Evolutionary conservation across 2,113 vertebrate genomes (phyloP).

Genomic region (Varanus salvator): DNA sequence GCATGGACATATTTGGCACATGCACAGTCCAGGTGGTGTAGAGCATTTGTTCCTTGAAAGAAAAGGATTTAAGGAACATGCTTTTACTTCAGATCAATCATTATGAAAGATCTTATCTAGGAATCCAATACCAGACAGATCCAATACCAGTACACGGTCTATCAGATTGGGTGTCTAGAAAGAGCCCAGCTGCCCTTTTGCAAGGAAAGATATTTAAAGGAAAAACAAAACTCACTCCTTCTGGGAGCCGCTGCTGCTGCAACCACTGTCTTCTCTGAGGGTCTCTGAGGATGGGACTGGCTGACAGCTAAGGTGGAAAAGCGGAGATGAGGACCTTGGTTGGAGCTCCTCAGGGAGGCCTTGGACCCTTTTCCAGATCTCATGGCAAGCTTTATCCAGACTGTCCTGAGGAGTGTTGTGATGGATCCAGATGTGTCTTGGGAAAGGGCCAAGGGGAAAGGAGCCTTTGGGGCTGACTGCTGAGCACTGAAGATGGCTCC

Average conservation of each 20-base stretch:
- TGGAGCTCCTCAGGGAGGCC: constrained; percentile 56
- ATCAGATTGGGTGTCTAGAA: neutral
- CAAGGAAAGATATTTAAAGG: fast-evolving
- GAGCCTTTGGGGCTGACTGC: constrained; percentile 33
- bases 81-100: neutral
- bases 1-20: neutral
- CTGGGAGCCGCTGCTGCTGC: neutral
- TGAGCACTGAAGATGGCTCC: constrained; percentile 24
- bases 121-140: neutral
- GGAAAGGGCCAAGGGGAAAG: constrained; percentile 79
- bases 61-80: neutral
- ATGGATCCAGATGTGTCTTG: constrained; percentile 84
- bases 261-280: neutral
- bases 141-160: neutral
- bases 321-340: constrained; percentile 8
- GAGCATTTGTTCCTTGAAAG: neutral
- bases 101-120: neutral
- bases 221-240: constrained; percentile 63
- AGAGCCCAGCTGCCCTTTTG: neutral
- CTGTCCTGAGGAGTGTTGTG: constrained; percentile 76
- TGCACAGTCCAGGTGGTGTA: neutral
- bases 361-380: constrained; percentile 80
- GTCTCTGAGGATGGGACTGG: fast-evolving
- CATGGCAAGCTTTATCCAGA: constrained; percentile 79
- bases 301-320: neutral